Base-by-base conservation (phyloP, 2,113 vertebrate genomes). In the Spermophilus dauricus region DNA sequence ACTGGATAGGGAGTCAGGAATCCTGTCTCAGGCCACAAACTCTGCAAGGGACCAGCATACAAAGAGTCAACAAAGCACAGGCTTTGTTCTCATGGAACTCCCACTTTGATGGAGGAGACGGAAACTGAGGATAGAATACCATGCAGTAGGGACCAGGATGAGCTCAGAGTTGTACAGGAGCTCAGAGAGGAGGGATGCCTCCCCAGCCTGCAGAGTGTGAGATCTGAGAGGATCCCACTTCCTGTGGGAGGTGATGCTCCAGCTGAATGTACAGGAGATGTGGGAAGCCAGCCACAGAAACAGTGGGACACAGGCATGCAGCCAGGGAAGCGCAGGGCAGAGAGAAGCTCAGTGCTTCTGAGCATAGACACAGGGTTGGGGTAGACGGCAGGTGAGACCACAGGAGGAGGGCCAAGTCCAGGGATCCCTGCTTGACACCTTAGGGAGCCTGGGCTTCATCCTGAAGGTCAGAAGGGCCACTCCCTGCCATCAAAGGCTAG, bases 211-310 rank as follows among this genome's bases (percentile, higher is more conserved):
- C 72, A 91, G 28, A 81, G 26, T 11, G 10, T 34, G 22, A 67
- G 32, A 85, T 89, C 84, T 84, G 45, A 82, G 76, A 86, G 78
- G 87, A 78, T 51, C 48, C 48, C 48, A 51, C 87, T 91, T 96
- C 82, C 69, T 93, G 80, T 45, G 65, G 63, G 87, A 92, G 48
- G 58, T 72, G 90, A 34, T 39, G 11, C 26, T 92, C 32, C 24
- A 86, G 51, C 69, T 73, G 39, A 92, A 89, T 76, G 32, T 53
- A 69, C 1, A 72, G 88, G 51, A 42, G 89, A 56, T 14, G 14
- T 26, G 67, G 85, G 56, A 83, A 90, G 17, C 65, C 77, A 91
- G 45, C 69, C 61, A 48, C 17, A 51, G 26, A n/a, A 18, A 56
- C 28, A 48, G 28, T n/a, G 80, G 39, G 51, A 6, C 75, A 69